A percentile compares a stretch with the other conserved stretches of the same genome.
Evolutionary conservation across 2,113 vertebrate species (phyloP).

Genomic region (Calidris pugnax): DNA sequence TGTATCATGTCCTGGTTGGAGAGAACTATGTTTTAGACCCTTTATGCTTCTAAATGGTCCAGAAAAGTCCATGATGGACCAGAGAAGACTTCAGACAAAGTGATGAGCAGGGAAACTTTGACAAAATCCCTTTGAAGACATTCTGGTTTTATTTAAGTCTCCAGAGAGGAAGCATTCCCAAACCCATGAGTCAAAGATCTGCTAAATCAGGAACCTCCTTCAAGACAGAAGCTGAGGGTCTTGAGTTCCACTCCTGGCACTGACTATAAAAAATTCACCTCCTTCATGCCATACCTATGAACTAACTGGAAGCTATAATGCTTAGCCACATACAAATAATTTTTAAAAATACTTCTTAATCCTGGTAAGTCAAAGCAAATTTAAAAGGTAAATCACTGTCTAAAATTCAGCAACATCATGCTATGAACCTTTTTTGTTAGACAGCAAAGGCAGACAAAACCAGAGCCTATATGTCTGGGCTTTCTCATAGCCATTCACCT

Average conservation of each 20-base stretch:
- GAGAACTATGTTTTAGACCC: neutral
- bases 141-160: neutral
- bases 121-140: neutral
- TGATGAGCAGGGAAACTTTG: neutral
- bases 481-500: slow-evolving; percentile 9
- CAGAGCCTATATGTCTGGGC: neutral
- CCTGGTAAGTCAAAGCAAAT: neutral
- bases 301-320: neutral
- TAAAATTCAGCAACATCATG: neutral
- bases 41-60: neutral
- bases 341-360: neutral
- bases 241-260: neutral
- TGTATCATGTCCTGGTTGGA: neutral
- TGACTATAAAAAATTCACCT: neutral
- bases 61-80: neutral
- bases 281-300: neutral
- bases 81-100: neutral
- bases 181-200: neutral
- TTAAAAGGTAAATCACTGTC: neutral
- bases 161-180: neutral
- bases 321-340: neutral
- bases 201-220: neutral
- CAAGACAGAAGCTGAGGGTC: neutral
- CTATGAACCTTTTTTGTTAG: neutral
- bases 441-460: neutral